Base-by-base conservation (phyloP, 2,888 invertebrate genomes). In the Hipparchia sbordonii region DNA sequence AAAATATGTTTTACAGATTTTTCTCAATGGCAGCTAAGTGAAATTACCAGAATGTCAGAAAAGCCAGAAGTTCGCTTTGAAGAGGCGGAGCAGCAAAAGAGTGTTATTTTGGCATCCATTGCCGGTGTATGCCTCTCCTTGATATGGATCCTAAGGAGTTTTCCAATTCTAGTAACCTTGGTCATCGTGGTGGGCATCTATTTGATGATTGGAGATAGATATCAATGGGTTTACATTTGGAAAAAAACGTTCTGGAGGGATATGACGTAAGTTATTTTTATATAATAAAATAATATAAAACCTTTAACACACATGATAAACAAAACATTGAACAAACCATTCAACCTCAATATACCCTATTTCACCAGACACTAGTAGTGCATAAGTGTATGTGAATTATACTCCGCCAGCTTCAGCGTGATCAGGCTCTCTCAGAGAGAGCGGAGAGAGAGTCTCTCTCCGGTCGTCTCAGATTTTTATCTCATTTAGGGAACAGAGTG, bases 221-320 rank as follows among this genome's bases (percentile, higher is more conserved):
- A 93, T 75, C 93, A 94, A 77, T 94, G 94, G 94, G 78, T 93
- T 52, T 93, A 92, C 77, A 92, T 94, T 10, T 90, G 89, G 87
- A 87, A 85, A 79, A 92, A 91, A 81, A 94, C 94, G 0, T 83
- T 85, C 68, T 83, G 84, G 39, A 85, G 94, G 62, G 94, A 94
- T 79, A 80, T 87, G 76, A 80, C 86, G 94, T 94, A 66, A 91
- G 92, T 92, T 39, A 4, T 39, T 39, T 5, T 39, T 39, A 39
- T n/a, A n/a, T n/a, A n/a, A n/a, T 23, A 23, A 23, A 23, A 23
- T 23, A 23, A 23, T 23, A 23, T 23, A 23, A 23, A 23, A 23
- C 23, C 23, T 23, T 39, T 39, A 4, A 39, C 5, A 1, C 2
- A 39, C 39, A 39, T 39, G 39, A 39, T 5, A 39, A 39, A 39